These are phyloP conservation scores for Myiozetetes cayanensis DNA, from an alignment of 2,113 vertebrate species.

Conservation along the genomic window DNA sequence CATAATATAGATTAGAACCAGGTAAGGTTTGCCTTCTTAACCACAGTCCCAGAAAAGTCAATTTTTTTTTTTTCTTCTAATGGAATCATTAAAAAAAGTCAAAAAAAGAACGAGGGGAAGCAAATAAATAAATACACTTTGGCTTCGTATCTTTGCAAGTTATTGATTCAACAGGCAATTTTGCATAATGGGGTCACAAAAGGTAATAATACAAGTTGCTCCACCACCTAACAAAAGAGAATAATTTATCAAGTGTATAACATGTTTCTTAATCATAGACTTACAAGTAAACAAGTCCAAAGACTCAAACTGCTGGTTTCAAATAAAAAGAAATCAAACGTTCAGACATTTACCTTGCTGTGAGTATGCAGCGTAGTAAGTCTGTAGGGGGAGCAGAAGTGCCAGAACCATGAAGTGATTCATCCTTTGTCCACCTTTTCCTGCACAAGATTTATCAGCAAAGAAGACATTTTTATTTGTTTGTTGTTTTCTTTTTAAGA, in stretches of 20 bases:
- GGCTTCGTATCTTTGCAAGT: not conserved
- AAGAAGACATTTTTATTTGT: not conserved
- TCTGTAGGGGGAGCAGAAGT: not conserved
- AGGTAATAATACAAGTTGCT: not conserved
- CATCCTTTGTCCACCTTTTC: conserved; percentile 53
- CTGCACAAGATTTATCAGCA: conserved; percentile 47
- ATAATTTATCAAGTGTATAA: not conserved
- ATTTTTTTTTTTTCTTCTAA: not conserved
- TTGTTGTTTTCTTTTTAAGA: not conserved
- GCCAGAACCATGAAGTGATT: conserved; percentile 10
- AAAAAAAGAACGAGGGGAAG: not conserved
- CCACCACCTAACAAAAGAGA: not conserved
- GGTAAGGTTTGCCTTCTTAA: not conserved
- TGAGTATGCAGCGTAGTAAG: not conserved
- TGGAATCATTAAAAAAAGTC: not conserved
- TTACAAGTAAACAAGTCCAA: not conserved
- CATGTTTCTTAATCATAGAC: not conserved
- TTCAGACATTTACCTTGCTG: conserved; percentile 62
- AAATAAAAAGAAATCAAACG: not conserved
- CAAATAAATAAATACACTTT: not conserved
- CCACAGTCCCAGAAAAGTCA: not conserved
- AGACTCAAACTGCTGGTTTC: not conserved
- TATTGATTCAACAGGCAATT: not conserved
- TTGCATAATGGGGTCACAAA: not conserved
- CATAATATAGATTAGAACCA: not conserved